These are phyloP conservation scores for Mechanitis mazaeus DNA, from an alignment of 2,888 invertebrate genomes.

Conservation along the genomic window DNA sequence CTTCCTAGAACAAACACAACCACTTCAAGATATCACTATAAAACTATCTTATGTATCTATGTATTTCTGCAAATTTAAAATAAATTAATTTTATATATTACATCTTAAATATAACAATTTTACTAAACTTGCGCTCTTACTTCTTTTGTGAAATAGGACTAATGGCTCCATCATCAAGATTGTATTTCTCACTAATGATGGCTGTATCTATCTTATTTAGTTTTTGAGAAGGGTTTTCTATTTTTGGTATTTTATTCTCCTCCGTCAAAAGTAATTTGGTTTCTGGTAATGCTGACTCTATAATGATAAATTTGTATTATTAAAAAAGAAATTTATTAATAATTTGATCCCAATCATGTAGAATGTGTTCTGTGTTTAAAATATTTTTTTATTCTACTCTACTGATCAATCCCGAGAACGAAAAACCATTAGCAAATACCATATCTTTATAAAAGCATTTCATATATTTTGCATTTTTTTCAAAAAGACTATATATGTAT, in stretches of 20 bases:
- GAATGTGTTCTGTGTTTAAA: background rate
- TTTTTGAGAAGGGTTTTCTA: conserved; percentile 12
- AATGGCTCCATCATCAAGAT: conserved; percentile 7
- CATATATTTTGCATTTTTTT: too few relatives aligned
- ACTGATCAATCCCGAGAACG: too few relatives aligned
- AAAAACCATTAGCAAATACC: too few relatives aligned
- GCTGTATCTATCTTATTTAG: background rate
- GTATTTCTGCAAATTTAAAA: background rate
- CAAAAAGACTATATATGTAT: too few relatives aligned
- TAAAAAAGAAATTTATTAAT: too few relatives aligned
- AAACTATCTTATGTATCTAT: background rate
- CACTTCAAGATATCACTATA: background rate
- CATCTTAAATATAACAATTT: too few relatives aligned
- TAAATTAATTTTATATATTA: background rate
- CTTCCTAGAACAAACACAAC: conserved; percentile 19
- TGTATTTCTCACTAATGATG: conserved; percentile 5
- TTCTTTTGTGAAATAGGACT: background rate
- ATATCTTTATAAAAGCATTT: too few relatives aligned
- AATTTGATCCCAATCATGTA: background rate
- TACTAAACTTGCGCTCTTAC: too few relatives aligned
- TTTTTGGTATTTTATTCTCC: conserved; percentile 28
- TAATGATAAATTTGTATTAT: background rate
- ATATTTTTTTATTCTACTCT: too few relatives aligned
- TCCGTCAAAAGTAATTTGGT: conserved; percentile 34
- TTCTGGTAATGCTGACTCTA: conserved; percentile 26